phyloP scores from a whole-genome alignment of 2,888 invertebrate species.

The Drosophila engyochracea region DNA sequence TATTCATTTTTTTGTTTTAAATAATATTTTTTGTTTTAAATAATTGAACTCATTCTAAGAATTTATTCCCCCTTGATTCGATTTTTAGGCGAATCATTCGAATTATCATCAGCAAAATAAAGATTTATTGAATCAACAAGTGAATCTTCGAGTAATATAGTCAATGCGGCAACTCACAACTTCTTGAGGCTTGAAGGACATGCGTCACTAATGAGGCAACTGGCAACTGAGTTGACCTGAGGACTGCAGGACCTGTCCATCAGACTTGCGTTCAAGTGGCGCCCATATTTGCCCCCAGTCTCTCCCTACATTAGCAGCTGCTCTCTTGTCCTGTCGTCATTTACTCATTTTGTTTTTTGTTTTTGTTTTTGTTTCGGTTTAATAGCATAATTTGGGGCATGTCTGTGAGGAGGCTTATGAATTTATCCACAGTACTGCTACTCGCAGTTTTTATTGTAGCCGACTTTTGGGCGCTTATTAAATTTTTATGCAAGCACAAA shows the following conservation, averaged over 20 bases:
- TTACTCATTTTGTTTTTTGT: constrained; percentile 36
- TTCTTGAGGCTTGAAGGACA: not conserved
- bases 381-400: constrained; percentile 69
- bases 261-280: constrained; percentile 27
- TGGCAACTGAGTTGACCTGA: not conserved
- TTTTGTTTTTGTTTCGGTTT: constrained; percentile 34
- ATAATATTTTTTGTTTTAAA: not conserved
- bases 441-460: constrained; percentile 62
- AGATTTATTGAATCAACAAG: constrained; percentile 1
- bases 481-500: constrained; percentile 67
- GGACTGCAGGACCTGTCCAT: constrained; percentile 11
- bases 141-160: not conserved
- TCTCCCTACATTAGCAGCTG: not conserved
- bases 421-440: constrained; percentile 42
- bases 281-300: not conserved
- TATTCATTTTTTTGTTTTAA: not conserved
- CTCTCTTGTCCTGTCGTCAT: not conserved
- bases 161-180: not conserved
- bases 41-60: not conserved
- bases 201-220: constrained; percentile 23
- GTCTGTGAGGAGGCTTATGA: constrained; percentile 37
- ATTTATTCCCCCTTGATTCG: not conserved
- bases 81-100: not conserved
- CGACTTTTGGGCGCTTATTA: constrained; percentile 70
- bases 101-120: not conserved